Conservation (phyloP, 2,888 invertebrate genomes). For the Synergus gifuensis region DNA sequence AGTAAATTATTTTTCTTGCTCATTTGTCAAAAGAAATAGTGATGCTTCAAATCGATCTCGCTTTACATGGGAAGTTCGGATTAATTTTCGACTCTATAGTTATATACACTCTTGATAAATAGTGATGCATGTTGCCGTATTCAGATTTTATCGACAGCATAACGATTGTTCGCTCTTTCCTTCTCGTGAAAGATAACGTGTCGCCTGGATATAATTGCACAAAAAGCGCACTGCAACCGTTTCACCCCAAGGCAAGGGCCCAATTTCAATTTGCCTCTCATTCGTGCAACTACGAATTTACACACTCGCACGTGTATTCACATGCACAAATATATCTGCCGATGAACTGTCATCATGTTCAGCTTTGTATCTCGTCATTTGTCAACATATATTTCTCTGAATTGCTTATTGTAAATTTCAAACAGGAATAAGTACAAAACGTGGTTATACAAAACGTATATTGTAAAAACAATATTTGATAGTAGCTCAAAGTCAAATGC, state of each 20-base stretch:
- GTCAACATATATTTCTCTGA: neutral
- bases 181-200: conserved; percentile 28
- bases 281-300: conserved; percentile 33
- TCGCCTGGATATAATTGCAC: conserved; percentile 22
- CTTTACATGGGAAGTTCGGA: neutral
- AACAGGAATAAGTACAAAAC: neutral
- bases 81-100: neutral
- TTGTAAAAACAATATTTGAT: neutral
- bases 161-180: conserved; percentile 28
- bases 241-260: conserved; percentile 60
- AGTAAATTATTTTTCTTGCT: neutral
- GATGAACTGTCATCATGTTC: conserved; percentile 8
- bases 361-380: conserved; percentile 10
- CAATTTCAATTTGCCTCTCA: conserved; percentile 62
- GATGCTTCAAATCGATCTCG: neutral
- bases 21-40: neutral
- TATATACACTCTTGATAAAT: neutral
- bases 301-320: conserved; percentile 8
- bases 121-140: neutral
- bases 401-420: neutral
- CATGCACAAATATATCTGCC: neutral
- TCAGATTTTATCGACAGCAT: conserved; percentile 34
- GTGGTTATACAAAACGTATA: no score
- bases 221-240: conserved; percentile 51
- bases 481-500: neutral